phyloP scores from a whole-genome alignment of 2,888 invertebrate species.

The Tromatobia lineatoria region DNA sequence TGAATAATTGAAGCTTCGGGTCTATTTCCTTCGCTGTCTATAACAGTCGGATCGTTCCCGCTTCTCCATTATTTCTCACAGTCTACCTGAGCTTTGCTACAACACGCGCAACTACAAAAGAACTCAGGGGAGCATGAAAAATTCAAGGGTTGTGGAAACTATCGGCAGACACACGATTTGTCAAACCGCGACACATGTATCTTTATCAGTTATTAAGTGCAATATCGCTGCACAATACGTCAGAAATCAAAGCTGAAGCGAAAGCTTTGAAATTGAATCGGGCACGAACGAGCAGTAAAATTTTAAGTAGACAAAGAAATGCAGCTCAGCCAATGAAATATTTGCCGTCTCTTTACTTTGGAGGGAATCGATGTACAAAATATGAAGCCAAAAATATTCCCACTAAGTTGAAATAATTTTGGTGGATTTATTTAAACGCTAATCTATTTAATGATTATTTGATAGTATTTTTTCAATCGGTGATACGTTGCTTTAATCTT shows the following conservation, averaged over 20 bases:
- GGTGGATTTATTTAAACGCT: neutral
- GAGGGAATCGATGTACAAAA: neutral
- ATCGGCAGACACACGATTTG: conserved; percentile 13
- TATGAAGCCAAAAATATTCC: neutral
- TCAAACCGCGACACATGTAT: conserved; percentile 9
- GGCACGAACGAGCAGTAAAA: neutral
- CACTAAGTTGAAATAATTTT: neutral
- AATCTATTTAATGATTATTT: neutral
- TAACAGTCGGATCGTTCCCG: conserved; percentile 38
- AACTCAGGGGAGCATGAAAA: neutral
- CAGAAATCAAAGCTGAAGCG: neutral
- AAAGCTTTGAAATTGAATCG: neutral
- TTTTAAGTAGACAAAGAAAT: neutral
- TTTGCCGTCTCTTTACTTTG: neutral
- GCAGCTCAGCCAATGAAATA: neutral
- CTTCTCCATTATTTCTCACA: conserved; percentile 31
- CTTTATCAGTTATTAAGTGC: neutral
- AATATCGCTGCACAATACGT: neutral
- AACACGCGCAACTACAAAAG: neutral
- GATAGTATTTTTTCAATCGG: no score
- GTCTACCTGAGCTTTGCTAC: conserved; percentile 23
- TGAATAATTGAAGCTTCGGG: conserved; percentile 60
- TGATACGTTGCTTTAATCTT: neutral
- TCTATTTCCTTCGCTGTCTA: conserved; percentile 40
- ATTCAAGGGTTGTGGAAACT: neutral